Base-by-base conservation (phyloP, 2,888 invertebrate genomes). In the Dendrolimus houi region DNA sequence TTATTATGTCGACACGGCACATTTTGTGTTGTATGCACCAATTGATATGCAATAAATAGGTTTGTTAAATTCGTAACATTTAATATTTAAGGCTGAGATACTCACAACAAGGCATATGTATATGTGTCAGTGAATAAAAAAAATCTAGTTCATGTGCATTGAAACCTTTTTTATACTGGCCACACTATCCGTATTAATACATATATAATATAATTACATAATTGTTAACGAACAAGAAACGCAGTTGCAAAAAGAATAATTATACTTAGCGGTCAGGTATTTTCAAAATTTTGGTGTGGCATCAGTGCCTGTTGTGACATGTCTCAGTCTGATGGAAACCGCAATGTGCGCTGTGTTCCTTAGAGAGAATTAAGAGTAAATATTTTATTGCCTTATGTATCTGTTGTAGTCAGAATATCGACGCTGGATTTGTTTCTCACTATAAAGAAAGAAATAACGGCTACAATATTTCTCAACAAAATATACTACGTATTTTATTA, bases 1-100 rank as follows among this genome's bases (percentile, higher is more conserved):
- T 52, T 62, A 58, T 54, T 60, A 77, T 80, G 82, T 79, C 79
- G 74, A 75, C 83, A 81, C 78, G 80, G 85, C 75, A 83, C 85
- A 85, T 84, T 86, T 85, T 85, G 84, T 79, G 70, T 69, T 65
- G 64, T 65, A 47, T 47, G 47, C 47, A 47, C 9, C 47, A 47
- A 47, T 47, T 47, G 47, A 47, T 47, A 47, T 12, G 47, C 47
- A 47, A 47, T 47, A 47, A 10, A 10, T 47, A 47, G 59, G 57
- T n/a, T 55, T 64, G 47, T 57, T 59, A 55, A 54, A 42, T 56
- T 57, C 1, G 41, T 41, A 56, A 58, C n/a, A 52, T 52, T 57
- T 9, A 47, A 58, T 41, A 52, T 54, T 57, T 9, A 47, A 47
- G 12, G 47, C 9, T 47, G 47, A 12, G 47, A 47, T 6, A 12